Evolutionary conservation across 2,888 invertebrate genomes (phyloP).

Genomic region (Ormyrus thymus): DNA sequence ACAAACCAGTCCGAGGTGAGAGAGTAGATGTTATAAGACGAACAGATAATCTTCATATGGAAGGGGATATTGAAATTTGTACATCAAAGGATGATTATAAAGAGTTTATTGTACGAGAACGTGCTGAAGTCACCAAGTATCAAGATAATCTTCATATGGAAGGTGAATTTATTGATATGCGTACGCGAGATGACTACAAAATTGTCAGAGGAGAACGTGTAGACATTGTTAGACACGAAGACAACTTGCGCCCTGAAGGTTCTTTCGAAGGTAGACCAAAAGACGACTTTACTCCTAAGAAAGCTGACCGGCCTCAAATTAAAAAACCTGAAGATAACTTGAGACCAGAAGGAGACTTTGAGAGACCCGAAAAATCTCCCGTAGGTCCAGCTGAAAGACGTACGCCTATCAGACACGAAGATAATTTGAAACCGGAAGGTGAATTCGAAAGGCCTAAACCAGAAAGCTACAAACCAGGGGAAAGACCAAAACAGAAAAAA

Average conservation of each 20-base stretch:
- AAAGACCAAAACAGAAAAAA: constrained; percentile 70
- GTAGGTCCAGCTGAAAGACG: constrained; percentile 75
- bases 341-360: constrained; percentile 76
- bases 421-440: constrained; percentile 77
- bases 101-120: constrained; percentile 76
- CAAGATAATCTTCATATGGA: constrained; percentile 77
- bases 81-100: constrained; percentile 79
- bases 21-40: constrained; percentile 77
- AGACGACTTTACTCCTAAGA: constrained; percentile 64
- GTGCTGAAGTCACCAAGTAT: constrained; percentile 74
- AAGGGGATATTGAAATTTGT: constrained; percentile 76
- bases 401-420: constrained; percentile 70
- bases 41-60: constrained; percentile 73
- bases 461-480: constrained; percentile 68
- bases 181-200: constrained; percentile 75
- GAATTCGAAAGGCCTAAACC: constrained; percentile 67
- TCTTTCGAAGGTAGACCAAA: constrained; percentile 73
- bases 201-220: constrained; percentile 77
- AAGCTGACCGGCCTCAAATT: constrained; percentile 74
- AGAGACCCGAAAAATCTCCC: constrained; percentile 70
- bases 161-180: constrained; percentile 78
- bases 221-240: constrained; percentile 74
- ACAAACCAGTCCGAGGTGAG: constrained; percentile 76
- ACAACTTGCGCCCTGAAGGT: constrained; percentile 75
- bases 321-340: constrained; percentile 80